Percentiles rank a stretch among this genome's conserved stretches.
phyloP scores from a whole-genome alignment of 2,113 vertebrate species.

The Tragelaphus strepsiceros region DNA sequence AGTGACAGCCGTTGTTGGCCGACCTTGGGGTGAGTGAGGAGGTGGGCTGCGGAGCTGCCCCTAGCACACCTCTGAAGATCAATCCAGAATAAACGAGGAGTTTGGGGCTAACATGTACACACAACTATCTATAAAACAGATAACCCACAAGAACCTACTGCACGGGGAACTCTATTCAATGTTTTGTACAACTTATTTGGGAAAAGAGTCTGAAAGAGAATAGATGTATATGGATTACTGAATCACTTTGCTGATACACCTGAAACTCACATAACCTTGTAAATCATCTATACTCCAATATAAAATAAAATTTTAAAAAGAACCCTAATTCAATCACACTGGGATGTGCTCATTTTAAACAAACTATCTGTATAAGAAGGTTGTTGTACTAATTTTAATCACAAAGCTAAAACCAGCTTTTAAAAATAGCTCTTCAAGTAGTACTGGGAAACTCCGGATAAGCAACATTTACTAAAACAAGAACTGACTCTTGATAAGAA shows the following conservation, averaged over 20 bases:
- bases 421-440: conserved; percentile 23
- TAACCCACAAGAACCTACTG: neutral
- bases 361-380: neutral
- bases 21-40: neutral
- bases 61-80: neutral
- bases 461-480: conserved; percentile 50
- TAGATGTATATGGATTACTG: neutral
- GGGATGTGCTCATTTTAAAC: neutral
- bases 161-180: neutral
- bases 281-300: neutral
- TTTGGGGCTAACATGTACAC: neutral
- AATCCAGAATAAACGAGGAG: neutral
- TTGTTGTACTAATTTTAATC: neutral
- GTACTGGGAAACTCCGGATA: neutral
- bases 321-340: neutral
- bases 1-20: neutral
- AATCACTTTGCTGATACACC: neutral
- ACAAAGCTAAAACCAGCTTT: conserved; percentile 35
- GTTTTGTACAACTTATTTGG: neutral
- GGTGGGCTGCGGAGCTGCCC: neutral
- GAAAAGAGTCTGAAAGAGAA: neutral
- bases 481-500: conserved; percentile 18
- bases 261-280: neutral
- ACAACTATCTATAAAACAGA: neutral
- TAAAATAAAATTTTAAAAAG: neutral